phyloP scores from a whole-genome alignment of 2,113 vertebrate genomes.

The Chelonoidis abingdonii region DNA sequence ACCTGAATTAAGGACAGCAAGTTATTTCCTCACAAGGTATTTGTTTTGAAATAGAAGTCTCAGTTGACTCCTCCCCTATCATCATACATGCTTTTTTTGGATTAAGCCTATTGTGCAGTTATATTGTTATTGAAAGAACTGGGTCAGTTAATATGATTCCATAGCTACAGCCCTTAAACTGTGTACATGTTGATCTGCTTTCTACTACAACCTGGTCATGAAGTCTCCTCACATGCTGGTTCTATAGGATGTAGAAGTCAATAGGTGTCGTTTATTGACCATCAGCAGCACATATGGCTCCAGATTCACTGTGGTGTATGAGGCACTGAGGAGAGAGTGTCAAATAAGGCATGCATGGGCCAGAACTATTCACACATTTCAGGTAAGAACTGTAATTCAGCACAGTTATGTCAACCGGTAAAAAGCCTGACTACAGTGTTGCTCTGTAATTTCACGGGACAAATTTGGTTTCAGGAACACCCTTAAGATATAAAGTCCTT shows the following conservation, averaged over 20 bases:
- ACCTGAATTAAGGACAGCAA: no score
- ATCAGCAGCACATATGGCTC: slow-evolving; percentile 71
- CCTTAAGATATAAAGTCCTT: background rate
- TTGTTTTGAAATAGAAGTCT: no score
- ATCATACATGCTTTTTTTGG: background rate
- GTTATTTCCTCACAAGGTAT: no score
- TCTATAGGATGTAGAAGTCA: slow-evolving; percentile 69
- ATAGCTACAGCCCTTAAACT: background rate
- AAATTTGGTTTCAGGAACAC: background rate
- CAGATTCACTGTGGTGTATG: slow-evolving; percentile 74
- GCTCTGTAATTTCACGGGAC: background rate
- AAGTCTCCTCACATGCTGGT: background rate
- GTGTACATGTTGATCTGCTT: accelerated
- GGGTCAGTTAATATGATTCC: background rate
- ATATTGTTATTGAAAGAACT: background rate
- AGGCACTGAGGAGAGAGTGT: slow-evolving; percentile 77
- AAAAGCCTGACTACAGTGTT: background rate
- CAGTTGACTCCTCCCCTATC: background rate
- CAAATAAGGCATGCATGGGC: slow-evolving; percentile 87
- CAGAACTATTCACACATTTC: slow-evolving; percentile 90
- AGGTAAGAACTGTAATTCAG: slow-evolving; percentile 74
- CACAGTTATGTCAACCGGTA: background rate
- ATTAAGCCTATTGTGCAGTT: background rate
- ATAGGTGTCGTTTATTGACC: slow-evolving; percentile 69
- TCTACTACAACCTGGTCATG: background rate